Conservation (phyloP, 2,113 vertebrate species). For the Ellobius talpinus region DNA sequence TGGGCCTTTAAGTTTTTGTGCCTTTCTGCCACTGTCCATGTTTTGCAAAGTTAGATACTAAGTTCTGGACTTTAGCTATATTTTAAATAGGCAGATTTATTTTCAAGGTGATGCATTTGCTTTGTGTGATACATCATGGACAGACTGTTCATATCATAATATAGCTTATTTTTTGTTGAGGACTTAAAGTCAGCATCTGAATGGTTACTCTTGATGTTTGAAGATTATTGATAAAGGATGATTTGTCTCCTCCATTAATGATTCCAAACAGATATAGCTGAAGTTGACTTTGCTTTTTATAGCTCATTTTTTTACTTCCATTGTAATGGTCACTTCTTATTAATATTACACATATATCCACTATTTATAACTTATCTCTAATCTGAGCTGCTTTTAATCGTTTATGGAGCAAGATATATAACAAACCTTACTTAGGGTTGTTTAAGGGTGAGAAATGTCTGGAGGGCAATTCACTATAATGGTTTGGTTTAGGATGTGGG, state of each 20-base stretch:
- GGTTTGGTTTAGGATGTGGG: conserved; percentile 19
- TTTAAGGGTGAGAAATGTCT: conserved; percentile 55
- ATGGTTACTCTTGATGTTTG: conserved; percentile 41
- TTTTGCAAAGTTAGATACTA: conserved; percentile 66
- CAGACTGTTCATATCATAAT: conserved; percentile 34
- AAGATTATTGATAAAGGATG: conserved; percentile 33
- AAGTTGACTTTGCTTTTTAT: conserved; percentile 35
- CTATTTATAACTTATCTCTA: background rate
- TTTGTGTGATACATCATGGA: conserved; percentile 23
- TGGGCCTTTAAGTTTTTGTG: conserved; percentile 49
- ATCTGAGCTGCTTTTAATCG: conserved; percentile 24
- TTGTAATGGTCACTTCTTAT: conserved; percentile 43
- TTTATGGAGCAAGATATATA: conserved; percentile 52
- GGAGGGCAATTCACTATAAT: conserved; percentile 13
- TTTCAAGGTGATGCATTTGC: conserved; percentile 23
- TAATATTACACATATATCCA: conserved; percentile 8
- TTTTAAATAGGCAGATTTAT: conserved; percentile 45
- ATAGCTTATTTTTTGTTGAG: conserved; percentile 57
- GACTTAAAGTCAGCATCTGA: background rate
- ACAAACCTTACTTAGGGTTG: conserved; percentile 10
- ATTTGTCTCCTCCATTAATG: conserved; percentile 55
- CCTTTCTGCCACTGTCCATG: conserved; percentile 4
- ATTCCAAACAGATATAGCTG: conserved; percentile 31
- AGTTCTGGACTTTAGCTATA: conserved; percentile 37
- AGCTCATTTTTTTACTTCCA: conserved; percentile 52